phyloP scores from a whole-genome alignment of 2,888 invertebrate genomes.

The Elysia crispata region DNA sequence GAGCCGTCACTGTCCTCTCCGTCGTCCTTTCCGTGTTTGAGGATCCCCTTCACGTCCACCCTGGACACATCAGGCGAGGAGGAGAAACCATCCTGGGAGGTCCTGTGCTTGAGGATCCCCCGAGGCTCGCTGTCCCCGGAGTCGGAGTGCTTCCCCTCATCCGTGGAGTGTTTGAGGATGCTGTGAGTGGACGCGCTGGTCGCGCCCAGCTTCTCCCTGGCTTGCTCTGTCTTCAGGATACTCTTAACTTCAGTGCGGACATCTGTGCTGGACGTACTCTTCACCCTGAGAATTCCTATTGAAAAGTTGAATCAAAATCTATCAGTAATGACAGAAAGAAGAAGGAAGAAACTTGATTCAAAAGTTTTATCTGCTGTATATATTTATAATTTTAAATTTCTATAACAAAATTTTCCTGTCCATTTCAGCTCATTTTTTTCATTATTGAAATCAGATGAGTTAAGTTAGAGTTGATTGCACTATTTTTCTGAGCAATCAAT shows the following conservation, averaged over 20 bases:
- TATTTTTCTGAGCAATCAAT: too few species aligned
- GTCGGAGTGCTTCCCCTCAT: constrained; percentile 41
- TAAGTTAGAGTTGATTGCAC: too few species aligned
- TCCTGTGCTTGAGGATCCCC: constrained; percentile 60
- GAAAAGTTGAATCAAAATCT: background rate
- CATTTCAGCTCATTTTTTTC: too few species aligned
- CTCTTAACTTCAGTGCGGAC: constrained; percentile 51
- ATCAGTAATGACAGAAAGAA: too few species aligned
- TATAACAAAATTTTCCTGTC: too few species aligned
- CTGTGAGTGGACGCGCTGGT: constrained; percentile 58
- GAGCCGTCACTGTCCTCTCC: background rate
- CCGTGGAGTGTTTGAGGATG: constrained; percentile 56
- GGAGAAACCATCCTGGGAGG: constrained; percentile 50
- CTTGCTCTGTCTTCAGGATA: constrained; percentile 52
- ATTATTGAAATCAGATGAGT: too few species aligned
- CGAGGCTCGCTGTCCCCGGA: constrained; percentile 47
- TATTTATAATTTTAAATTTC: too few species aligned
- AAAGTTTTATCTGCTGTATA: too few species aligned
- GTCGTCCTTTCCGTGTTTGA: constrained; percentile 53
- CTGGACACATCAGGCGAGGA: constrained; percentile 37
- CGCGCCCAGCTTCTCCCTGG: constrained; percentile 50
- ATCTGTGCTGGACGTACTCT: constrained; percentile 38
- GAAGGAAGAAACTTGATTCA: too few species aligned
- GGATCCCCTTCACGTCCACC: constrained; percentile 58
- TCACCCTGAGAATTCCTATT: constrained; percentile 42